Evolutionary conservation across 1,140 invertebrate species (phyloP).

Genomic region (Asobara japonica): DNA sequence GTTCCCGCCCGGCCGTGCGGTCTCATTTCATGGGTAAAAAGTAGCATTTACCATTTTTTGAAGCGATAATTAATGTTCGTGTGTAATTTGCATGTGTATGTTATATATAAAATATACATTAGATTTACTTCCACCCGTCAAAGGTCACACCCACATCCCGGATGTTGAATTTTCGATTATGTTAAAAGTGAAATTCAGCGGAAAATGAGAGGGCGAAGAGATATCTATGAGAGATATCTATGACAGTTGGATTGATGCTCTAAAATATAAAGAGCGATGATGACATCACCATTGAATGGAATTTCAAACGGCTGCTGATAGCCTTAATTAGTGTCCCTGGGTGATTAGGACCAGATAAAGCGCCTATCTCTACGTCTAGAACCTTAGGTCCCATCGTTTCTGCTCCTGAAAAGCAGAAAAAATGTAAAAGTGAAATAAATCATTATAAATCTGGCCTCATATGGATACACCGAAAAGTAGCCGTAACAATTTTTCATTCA

Average conservation of each 20-base stretch:
- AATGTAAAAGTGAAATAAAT: slow-evolving; percentile 27
- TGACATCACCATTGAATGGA: not conserved
- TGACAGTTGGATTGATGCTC: not conserved
- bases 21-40: no score
- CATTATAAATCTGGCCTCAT: not conserved
- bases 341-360: slow-evolving; percentile 29
- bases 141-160: no score
- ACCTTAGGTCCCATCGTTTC: slow-evolving; percentile 36
- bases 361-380: slow-evolving; percentile 22
- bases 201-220: no score
- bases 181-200: no score
- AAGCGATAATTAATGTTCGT: no score
- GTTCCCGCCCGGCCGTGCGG: no score
- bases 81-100: no score
- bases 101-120: no score
- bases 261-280: not conserved
- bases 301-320: slow-evolving; percentile 20
- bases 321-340: slow-evolving; percentile 31
- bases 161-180: no score
- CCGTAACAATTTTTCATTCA: slow-evolving; percentile 23
- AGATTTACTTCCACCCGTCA: no score
- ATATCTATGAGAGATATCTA: not conserved
- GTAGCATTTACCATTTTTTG: no score
- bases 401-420: slow-evolving; percentile 19
- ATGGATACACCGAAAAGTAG: slow-evolving; percentile 11